Base-by-base conservation (phyloP, 2,888 invertebrate species). In the Pheosia gnoma region DNA sequence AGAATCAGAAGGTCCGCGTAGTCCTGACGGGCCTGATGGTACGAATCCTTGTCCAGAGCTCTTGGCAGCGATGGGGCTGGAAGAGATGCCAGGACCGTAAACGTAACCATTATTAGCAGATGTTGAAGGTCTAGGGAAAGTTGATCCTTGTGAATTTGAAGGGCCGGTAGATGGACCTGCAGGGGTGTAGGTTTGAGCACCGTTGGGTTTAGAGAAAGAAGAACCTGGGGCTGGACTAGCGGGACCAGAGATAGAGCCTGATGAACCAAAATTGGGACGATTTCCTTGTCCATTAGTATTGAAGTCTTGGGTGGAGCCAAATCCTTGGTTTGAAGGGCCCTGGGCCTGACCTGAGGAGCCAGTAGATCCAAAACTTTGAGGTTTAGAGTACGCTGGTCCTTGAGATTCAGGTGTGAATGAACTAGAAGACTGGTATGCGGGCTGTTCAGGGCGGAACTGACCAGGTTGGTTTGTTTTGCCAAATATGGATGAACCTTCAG, bases 401-500 rank as follows among this genome's bases (percentile, higher is more conserved):
- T 57, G 57, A 39, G 45, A 5, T 45, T 45, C 45, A 45, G 57
- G 36, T 43, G 6, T 10, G 36, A 45, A 10, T 45, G 43, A 9
- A 36, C 25, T 10, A 45, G 45, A 57, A 13, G 57, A 36, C 39
- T 45, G 43, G 11, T 25, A 4, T 45, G 10, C 36, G 10, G 45
- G 3, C 36, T 56, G 41, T 9, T 45, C 25, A 57, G 57, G 57
- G 36, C 57, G 36, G 36, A 10, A 55, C 59, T 68, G 70, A 51
- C 65, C 72, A 10, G 58, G 64, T 58, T 57, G 69, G 41, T 1
- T 59, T 41, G 66, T 65, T 38, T 59, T 57, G 9, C 60, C 61
- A 38, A 68, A 71, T 59, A 68, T 73, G 60, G 57, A 45, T 5
- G 41, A 36, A 41, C 66, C 60, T 49, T 77, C 77, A 37, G 85